A percentile compares a stretch with the other conserved stretches of the same genome.
Evolutionary conservation across 2,888 invertebrate species (phyloP).

Genomic region (Ethmia dodecea): DNA sequence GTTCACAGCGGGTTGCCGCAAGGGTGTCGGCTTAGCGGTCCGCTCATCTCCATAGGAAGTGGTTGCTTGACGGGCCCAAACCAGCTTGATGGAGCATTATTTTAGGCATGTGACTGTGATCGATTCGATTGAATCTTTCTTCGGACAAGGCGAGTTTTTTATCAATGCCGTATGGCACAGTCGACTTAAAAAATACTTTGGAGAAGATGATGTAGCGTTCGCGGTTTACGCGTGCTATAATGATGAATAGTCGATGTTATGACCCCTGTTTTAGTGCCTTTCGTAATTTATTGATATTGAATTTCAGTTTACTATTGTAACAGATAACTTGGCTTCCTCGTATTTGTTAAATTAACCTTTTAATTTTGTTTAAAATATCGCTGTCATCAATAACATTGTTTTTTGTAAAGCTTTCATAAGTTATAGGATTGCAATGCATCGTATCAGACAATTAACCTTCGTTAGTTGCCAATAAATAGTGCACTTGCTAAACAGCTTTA

Average conservation of each 20-base stretch:
- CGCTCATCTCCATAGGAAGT: constrained; percentile 50
- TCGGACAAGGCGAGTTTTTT: constrained; percentile 57
- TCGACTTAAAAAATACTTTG: constrained; percentile 21
- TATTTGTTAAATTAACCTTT: too few relatives aligned
- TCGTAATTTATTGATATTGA: constrained; percentile 40
- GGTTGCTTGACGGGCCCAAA: constrained; percentile 36
- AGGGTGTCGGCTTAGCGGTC: constrained; percentile 41
- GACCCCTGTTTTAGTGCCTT: constrained; percentile 43
- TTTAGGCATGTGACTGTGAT: constrained; percentile 72
- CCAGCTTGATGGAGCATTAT: constrained; percentile 57
- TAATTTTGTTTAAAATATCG: too few relatives aligned
- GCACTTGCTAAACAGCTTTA: constrained; percentile 50
- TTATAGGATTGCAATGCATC: too few relatives aligned
- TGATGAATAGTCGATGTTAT: constrained; percentile 52
- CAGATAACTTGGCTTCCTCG: constrained; percentile 20
- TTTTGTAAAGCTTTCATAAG: too few relatives aligned
- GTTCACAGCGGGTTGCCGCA: constrained; percentile 43
- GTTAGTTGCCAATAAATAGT: constrained; percentile 62
- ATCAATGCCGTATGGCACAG: constrained; percentile 29
- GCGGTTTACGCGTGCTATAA: constrained; percentile 46
- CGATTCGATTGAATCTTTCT: constrained; percentile 65
- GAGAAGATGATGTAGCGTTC: constrained; percentile 57
- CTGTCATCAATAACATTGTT: too few relatives aligned
- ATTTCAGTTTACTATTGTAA: not conserved
- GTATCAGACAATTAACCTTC: constrained; percentile 50